Conservation (phyloP, 2,888 invertebrate species). For the Drosophila tanythrix region DNA sequence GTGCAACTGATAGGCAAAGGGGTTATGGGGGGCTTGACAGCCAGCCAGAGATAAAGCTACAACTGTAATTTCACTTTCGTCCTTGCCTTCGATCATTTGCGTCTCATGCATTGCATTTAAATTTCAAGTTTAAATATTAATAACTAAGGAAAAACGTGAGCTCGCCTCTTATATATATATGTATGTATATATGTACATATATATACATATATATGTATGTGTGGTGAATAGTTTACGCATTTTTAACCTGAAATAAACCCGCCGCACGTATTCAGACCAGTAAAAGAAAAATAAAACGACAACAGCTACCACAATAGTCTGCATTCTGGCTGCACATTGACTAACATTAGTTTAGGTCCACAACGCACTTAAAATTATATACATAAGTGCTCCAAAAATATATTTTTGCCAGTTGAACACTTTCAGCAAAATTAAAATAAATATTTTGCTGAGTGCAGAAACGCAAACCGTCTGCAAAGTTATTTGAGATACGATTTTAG, state of each 20-base stretch:
- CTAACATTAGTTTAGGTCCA: slow-evolving; percentile 33
- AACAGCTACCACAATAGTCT: slow-evolving; percentile 8
- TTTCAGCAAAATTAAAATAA: not conserved
- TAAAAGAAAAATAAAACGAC: slow-evolving; percentile 28
- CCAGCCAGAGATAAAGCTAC: slow-evolving; percentile 27
- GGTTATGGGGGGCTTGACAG: not conserved
- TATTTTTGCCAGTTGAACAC: not conserved
- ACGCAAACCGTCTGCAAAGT: not conserved
- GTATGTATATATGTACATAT: not conserved
- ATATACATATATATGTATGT: slow-evolving; percentile 18
- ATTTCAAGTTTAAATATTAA: slow-evolving; percentile 73
- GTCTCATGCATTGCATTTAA: slow-evolving; percentile 73
- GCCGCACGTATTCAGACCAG: slow-evolving; percentile 52
- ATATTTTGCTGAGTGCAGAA: not conserved
- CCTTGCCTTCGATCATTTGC: slow-evolving; percentile 51
- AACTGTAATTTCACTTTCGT: slow-evolving; percentile 49
- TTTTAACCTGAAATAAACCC: slow-evolving; percentile 71
- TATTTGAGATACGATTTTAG: not conserved
- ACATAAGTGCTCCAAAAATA: not conserved
- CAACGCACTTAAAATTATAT: not conserved
- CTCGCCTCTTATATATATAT: not conserved
- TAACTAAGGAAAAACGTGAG: slow-evolving; percentile 67
- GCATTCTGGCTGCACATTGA: slow-evolving; percentile 22
- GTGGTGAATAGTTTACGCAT: slow-evolving; percentile 60
- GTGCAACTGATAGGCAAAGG: not conserved